Base-by-base conservation (phyloP, 2,113 vertebrate species). In the Peromyscus polionotus region DNA sequence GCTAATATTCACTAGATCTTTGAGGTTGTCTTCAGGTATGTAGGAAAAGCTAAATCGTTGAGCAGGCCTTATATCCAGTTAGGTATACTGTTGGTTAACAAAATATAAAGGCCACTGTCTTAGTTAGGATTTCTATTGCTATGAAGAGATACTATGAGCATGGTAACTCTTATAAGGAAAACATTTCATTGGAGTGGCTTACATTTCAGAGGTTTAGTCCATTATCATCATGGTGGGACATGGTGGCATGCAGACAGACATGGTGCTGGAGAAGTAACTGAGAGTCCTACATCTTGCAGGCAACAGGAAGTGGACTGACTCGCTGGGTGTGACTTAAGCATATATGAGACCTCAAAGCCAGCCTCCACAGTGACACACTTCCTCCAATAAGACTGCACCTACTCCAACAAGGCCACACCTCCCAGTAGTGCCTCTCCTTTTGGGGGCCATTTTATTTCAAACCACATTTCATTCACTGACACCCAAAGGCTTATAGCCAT, bases 1-100 rank as follows among this genome's bases (percentile, higher is more conserved):
- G 86, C 85, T 94, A 94, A 86, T 94, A 93, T 93, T 93, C 7
- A 77, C 87, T 89, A 92, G 84, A 45, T 86, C 8, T 95, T 84
- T 22, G 16, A 77, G 17, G 77, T 90, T 97, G 45, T 91, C 36
- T 97, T 95, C 39, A 72, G 42, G 83, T 97, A 16, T 86, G 8
- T 84, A 85, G 76, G n/a, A 93, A 91, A 96, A 65, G 17, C 81
- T 80, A 87, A 88, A 75, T 92, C 86, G 67, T 96, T 84, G 13
- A 84, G n/a, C n/a, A 61, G n/a, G n/a, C n/a, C 57, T 84, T 84
- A 59, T 22, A 28, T 61, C 36, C 22, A 39, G n/a, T 28, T 84
- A 17, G 13, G 7, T 83, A 13, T 42, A 61, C 80, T 59, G 3
- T 59, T 83, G 57, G 57, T 84, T 84, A 59, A 63, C 57, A 63